Base-by-base conservation (phyloP, 2,113 vertebrate species). In the Corvus moneduloides region DNA sequence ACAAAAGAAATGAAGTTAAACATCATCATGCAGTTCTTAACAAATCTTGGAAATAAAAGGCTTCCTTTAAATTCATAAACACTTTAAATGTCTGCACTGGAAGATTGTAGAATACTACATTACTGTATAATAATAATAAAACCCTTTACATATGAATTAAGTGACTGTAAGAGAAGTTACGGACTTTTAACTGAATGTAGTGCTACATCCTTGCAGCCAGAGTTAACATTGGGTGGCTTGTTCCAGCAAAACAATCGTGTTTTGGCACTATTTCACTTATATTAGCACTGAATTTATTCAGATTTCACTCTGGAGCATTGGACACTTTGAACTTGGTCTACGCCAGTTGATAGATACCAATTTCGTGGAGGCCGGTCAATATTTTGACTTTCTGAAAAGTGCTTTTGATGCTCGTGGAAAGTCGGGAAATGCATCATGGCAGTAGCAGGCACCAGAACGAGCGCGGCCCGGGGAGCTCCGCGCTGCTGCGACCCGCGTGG, bases 401-500 rank as follows among this genome's bases (percentile, higher is more conserved):
- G 24, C 9, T 43, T 54, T 43, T 43, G 58, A 4, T 2, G 1
- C 49, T 58, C 0, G 0, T 10, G 35, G 41, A 26, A 30, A 16
- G 69, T 9, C 2, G 9, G 61, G 74, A 81, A 22, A 51, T 49
- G 39, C 72, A 27, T 15, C 4, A 4, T 2, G 52, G 33, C 18
- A 6, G 51, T 28, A 26, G 63, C 78, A 3, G 13, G 18, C 52
- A 5, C 11, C 7, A 4, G 28, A 24, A 11, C 41, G 8, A 28
- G 59, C 8, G 8, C 2, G 2, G 22, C 41, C 52, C 2, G 30
- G 43, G 49, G 22, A 52, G n/a, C 78, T 54, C 55, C 30, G 73
- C 2, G 2, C 67, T 2, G 4, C 51, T 14, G 62, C 19, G 37
- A 41, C 32, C 26, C 37, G 2, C 3, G 0, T 7, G 62, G n/a